Base-by-base conservation (phyloP, 2,888 invertebrate species). In the Syrista parreyssii region DNA sequence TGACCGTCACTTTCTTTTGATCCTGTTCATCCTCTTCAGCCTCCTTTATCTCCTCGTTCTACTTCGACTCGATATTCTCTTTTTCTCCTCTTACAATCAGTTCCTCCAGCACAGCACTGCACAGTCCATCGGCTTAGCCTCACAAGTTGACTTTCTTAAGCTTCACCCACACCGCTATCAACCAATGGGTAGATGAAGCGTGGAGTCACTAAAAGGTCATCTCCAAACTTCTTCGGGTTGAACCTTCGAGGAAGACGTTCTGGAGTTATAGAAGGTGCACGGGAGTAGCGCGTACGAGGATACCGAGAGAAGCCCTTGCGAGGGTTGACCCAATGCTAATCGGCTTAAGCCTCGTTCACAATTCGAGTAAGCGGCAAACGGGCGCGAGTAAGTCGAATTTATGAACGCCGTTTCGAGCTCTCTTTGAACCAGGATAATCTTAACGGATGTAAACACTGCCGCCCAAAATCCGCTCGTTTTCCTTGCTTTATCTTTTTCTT, bases 331-430 rank as follows among this genome's bases (percentile, higher is more conserved):
- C 55, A 55, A 55, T 23, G 55, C 83, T 91, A 91, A 90, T 90
- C 90, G 88, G 89, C 89, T 90, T 90, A 90, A 84, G 81, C 77
- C 86, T 85, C 82, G 86, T 87, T 88, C 84, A 88, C 87, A 86
- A 88, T 89, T 88, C 83, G 86, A 83, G 77, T 80, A 75, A 36
- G 36, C 68, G 36, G 36, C 40, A 40, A 75, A 35, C 80, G 79
- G 85, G 82, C 82, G 81, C 80, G 84, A 83, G 84, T 89, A 89
- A 89, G 89, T 88, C 86, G 86, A 88, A 89, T 89, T 88, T 89
- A 89, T 87, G 88, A 84, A 83, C 83, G 83, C 82, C 82, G 82
- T 85, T 85, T 80, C 78, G 72, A 79, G 79, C 79, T 79, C 75
- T 79, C 71, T 71, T 71, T 71, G 73, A 79, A 78, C 81, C 79